phyloP scores from a whole-genome alignment of 2,113 vertebrate genomes.

The Emydocephalus ijimae region DNA sequence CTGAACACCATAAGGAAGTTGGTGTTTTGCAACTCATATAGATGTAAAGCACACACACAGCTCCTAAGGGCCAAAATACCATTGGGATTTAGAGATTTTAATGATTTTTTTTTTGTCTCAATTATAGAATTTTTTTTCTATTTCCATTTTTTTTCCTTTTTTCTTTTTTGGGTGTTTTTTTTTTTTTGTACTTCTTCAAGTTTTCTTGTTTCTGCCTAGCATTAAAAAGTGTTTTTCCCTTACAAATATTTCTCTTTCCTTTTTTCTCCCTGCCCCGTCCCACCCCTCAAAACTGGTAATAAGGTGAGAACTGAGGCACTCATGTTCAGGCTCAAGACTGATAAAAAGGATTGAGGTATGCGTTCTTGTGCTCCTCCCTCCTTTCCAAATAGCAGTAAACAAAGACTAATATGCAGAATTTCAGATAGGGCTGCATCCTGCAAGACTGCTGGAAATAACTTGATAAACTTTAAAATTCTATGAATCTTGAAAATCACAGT shows the following conservation, averaged over 20 bases:
- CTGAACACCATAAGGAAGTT: conserved; percentile 58
- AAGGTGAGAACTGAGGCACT: neutral
- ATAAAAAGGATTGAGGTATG: neutral
- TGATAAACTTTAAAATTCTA: neutral
- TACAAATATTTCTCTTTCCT: too few species aligned
- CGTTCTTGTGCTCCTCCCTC: neutral
- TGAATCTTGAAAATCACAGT: neutral
- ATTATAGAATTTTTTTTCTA: neutral
- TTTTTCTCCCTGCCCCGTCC: too few species aligned
- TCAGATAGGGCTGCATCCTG: neutral
- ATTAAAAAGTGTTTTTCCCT: neutral
- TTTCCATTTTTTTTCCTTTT: too few species aligned
- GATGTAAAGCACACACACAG: conserved; percentile 37
- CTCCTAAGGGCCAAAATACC: conserved; percentile 38
- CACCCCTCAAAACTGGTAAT: neutral
- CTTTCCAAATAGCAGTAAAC: neutral
- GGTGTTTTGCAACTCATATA: conserved; percentile 58
- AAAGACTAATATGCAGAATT: neutral
- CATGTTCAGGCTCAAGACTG: neutral
- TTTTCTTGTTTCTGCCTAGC: neutral
- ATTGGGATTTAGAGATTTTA: neutral
- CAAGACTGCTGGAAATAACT: neutral
- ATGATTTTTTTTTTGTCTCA: neutral
- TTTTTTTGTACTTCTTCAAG: too few species aligned
- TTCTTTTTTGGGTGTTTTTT: too few species aligned